A percentile compares a stretch with the other conserved stretches of the same genome.
phyloP scores from a whole-genome alignment of 2,888 invertebrate species.

The Megalurothrips usitatus region DNA sequence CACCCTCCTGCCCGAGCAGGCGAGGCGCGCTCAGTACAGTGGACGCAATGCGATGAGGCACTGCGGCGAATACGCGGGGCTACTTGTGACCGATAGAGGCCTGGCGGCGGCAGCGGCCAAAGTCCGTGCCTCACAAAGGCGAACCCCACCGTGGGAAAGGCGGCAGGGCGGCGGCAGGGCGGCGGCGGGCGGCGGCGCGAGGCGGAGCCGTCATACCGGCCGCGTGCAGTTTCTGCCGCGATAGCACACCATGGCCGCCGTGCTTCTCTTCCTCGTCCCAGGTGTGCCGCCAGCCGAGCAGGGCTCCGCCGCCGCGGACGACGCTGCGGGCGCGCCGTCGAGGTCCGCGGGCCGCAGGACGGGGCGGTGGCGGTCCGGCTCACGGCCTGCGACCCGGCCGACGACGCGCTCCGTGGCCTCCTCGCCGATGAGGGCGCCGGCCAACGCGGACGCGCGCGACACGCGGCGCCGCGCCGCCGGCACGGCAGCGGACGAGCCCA shows the following conservation, averaged over 20 bases:
- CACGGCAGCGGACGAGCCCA: background rate
- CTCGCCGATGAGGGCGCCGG: background rate
- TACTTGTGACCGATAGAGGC: background rate
- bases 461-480: background rate
- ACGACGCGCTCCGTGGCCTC: background rate
- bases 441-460: background rate
- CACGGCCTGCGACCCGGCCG: background rate
- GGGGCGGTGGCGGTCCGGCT: background rate
- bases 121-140: background rate
- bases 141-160: background rate
- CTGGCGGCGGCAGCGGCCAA: background rate
- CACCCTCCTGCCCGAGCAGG: background rate
- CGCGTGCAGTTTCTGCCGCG: background rate
- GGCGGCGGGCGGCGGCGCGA: background rate
- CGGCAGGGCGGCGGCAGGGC: background rate
- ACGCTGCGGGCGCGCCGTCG: background rate
- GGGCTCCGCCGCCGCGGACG: background rate
- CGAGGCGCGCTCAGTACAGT: background rate
- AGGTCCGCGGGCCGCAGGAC: background rate
- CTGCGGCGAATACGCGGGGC: background rate
- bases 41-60: background rate
- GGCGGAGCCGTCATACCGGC: background rate
- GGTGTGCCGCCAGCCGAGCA: background rate
- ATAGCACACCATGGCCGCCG: background rate
- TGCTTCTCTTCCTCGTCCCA: background rate